These are phyloP conservation scores for Merluccius polli DNA, from an alignment of 2,797 vertebrate genomes.

Conservation along the genomic window DNA sequence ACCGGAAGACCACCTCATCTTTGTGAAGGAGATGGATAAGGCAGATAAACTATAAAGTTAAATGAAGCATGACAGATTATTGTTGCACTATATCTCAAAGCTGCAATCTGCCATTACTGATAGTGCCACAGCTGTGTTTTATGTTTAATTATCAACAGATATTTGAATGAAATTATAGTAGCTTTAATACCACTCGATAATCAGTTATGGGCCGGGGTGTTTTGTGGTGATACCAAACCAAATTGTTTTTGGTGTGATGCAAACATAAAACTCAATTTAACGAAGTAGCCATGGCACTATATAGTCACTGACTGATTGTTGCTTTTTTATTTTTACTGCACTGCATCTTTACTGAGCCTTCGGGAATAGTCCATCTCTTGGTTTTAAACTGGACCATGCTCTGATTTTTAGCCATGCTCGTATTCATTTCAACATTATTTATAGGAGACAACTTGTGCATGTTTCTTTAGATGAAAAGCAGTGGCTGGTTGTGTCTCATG, in stretches of 20 bases:
- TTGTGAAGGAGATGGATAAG: conserved; percentile 93
- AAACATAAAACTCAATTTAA: conserved; percentile 38
- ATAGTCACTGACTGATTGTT: conserved; percentile 70
- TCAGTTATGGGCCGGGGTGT: conserved; percentile 24
- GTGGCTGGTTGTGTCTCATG: conserved; percentile 79
- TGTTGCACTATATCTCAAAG: conserved; percentile 83
- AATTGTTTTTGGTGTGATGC: conserved; percentile 31
- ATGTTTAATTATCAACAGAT: conserved; percentile 32
- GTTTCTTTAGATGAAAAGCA: conserved; percentile 79
- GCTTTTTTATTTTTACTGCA: conserved; percentile 81
- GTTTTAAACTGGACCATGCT: conserved; percentile 85
- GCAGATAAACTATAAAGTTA: conserved; percentile 86
- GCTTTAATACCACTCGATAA: conserved; percentile 50
- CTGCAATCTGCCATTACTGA: conserved; percentile 60
- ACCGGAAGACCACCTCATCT: conserved; percentile 97
- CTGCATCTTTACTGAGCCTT: conserved; percentile 97
- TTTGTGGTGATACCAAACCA: conserved; percentile 38
- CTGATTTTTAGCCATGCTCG: conserved; percentile 60
- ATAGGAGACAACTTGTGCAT: conserved; percentile 90
- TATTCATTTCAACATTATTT: conserved; percentile 89
- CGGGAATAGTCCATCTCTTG: conserved; percentile 84
- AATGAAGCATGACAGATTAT: conserved; percentile 74
- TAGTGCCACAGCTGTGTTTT: conserved; percentile 59
- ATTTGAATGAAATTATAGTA: conserved; percentile 40
- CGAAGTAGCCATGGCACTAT: conserved; percentile 66